These are phyloP conservation scores for Alosa alosa DNA, from an alignment of 2,113 vertebrate species.

Conservation along the genomic window DNA sequence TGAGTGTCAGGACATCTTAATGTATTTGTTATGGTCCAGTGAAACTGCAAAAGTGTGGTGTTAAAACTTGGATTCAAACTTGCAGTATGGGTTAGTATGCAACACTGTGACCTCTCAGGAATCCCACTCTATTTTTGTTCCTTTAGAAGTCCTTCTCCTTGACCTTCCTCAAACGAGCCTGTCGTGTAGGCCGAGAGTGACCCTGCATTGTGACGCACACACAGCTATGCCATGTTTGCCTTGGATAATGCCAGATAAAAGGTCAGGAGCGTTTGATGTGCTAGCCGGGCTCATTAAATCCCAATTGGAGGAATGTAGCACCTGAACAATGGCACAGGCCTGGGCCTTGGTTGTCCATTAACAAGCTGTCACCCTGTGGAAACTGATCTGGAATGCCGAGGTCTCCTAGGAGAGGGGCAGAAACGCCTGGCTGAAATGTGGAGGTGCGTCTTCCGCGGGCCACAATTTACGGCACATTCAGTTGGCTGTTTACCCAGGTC, in stretches of 20 bases:
- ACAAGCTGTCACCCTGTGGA: slow-evolving; percentile 35
- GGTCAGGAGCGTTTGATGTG: slow-evolving; percentile 22
- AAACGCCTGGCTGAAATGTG: slow-evolving; percentile 50
- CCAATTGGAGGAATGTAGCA: slow-evolving; percentile 48
- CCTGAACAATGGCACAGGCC: slow-evolving; percentile 49
- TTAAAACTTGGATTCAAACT: slow-evolving; percentile 1
- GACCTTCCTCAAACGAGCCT: background rate
- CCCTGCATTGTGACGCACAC: slow-evolving; percentile 20
- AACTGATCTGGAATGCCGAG: slow-evolving; percentile 45
- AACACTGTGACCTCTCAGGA: background rate
- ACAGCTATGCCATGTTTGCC: background rate
- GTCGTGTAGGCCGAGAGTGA: background rate
- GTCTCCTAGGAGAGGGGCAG: slow-evolving; percentile 64
- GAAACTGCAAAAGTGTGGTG: background rate
- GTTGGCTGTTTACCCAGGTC: slow-evolving; percentile 58
- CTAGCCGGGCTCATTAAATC: slow-evolving; percentile 15
- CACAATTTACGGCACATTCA: slow-evolving; percentile 62
- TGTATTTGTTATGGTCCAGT: background rate
- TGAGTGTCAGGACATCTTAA: background rate
- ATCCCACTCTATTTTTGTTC: background rate
- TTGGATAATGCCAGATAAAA: slow-evolving; percentile 21
- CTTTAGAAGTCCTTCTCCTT: background rate
- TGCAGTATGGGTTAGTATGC: background rate
- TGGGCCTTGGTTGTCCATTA: slow-evolving; percentile 24
- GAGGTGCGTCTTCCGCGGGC: slow-evolving; percentile 50